Percentiles rank a stretch among this genome's conserved stretches.
Conservation (phyloP, 2,797 vertebrate genomes). For the Ctenopoma kingsleyae region DNA sequence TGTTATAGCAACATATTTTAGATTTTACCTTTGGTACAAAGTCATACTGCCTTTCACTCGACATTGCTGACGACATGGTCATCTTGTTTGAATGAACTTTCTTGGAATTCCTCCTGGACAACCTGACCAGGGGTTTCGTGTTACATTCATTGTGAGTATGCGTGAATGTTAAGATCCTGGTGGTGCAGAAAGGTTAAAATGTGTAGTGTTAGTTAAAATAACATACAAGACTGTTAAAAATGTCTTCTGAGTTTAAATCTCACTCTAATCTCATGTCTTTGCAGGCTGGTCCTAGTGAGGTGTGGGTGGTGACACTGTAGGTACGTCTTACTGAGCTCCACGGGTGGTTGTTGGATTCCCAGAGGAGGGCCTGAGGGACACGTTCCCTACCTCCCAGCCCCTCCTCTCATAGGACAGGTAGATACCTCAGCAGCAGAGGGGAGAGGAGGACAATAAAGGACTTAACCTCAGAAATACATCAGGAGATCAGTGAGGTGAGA, state of each 20-base stretch:
- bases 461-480: constrained; percentile 5
- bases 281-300: constrained; percentile 55
- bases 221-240: background rate
- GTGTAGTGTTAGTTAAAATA: background rate
- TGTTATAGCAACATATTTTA: no score
- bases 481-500: constrained; percentile 36
- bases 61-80: background rate
- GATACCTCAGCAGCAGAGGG: background rate
- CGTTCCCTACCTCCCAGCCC: constrained; percentile 6
- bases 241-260: background rate
- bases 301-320: constrained; percentile 49
- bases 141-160: background rate
- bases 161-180: background rate
- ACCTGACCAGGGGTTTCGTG: background rate
- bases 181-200: background rate
- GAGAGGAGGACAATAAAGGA: constrained; percentile 19
- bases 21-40: no score
- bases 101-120: background rate
- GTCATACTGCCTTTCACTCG: background rate
- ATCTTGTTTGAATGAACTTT: background rate
- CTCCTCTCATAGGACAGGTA: constrained; percentile 27
- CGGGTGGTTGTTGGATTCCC: background rate
- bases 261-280: background rate
- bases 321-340: background rate
- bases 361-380: constrained; percentile 43